Conservation (phyloP, 2,113 vertebrate genomes). For the Channa maculata region DNA sequence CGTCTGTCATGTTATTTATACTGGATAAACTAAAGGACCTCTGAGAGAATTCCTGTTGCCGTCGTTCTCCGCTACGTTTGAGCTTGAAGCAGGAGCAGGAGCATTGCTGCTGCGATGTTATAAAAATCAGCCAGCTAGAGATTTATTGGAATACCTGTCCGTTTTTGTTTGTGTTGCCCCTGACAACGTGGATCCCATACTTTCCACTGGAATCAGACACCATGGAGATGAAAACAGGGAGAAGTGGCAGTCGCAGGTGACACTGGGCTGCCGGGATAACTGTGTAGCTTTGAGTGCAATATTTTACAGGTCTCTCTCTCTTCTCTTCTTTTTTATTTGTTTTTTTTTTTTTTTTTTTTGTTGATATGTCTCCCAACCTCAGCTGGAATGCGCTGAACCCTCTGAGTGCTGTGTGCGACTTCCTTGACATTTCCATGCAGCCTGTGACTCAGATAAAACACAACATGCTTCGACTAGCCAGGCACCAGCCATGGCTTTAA, state of each 20-base stretch:
- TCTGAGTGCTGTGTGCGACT: constrained; percentile 60
- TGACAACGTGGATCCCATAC: constrained; percentile 77
- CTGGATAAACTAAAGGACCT: constrained; percentile 81
- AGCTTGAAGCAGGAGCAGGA: constrained; percentile 72
- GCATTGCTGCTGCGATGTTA: constrained; percentile 61
- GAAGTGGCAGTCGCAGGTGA: constrained; percentile 76
- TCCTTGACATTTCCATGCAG: constrained; percentile 70
- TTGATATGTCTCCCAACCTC: constrained; percentile 60
- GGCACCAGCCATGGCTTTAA: constrained; percentile 61
- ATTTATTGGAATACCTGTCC: constrained; percentile 80
- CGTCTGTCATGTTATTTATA: constrained; percentile 86
- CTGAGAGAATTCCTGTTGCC: constrained; percentile 64
- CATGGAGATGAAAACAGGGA: constrained; percentile 75
- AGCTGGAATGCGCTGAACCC: constrained; percentile 67
- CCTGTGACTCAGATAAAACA: constrained; percentile 76
- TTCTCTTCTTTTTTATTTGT: constrained; percentile 1
- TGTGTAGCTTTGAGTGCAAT: constrained; percentile 86
- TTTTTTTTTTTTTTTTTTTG: constrained; percentile 35
- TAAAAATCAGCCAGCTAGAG: constrained; percentile 79
- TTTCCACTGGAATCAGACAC: constrained; percentile 81
- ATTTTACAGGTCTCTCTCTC: constrained; percentile 75
- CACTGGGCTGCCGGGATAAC: constrained; percentile 72
- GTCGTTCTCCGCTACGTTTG: constrained; percentile 65
- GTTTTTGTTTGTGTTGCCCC: constrained; percentile 79
- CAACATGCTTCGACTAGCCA: constrained; percentile 80